Evolutionary conservation across 1,140 invertebrate species (phyloP), one percentile per base, ranked within the genome.

Genomic region (Papilio dardanus): DNA sequence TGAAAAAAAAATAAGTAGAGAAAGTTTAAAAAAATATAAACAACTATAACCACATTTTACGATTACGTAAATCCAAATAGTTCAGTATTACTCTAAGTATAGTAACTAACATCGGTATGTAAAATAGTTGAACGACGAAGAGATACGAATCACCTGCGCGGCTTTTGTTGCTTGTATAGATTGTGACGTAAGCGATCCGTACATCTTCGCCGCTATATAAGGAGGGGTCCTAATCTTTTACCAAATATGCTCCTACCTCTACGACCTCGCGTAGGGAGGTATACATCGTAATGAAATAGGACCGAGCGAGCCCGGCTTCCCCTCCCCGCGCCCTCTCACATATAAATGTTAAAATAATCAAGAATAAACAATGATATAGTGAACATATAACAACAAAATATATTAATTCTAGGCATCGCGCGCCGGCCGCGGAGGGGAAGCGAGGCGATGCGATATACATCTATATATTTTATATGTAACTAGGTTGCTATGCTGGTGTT

Each of bases 401-500:
- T 92, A 89, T 78, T 87, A 87, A 86, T 84, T 83, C 81, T 86
- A 89, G 77, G 80, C 84, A 84, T 78, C 67, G 81, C 76, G 84
- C 76, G 67, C 77, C 82, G 85, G 84, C 78, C 77, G 77, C 40
- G 58, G 30, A 73, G 71, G 76, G 75, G 76, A 77, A 77, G 80
- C 74, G 76, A 78, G 83, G 74, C 74, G 75, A 82, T 81, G 79
- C 66, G 77, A 85, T 81, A 83, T 87, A 87, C 78, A 85, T 84
- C 86, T 88, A 86, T 89, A 87, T 83, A 88, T 79, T 87, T 85
- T 84, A 85, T 88, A 90, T 89, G 85, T 88, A 87, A 85, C 89
- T 92, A 92, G 84, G 79, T 88, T 82, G 83, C 90, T 93, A 93
- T 89, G 88, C 92, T 92, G 90, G 91, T 93, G 91, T 93, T 88